Percentiles rank a stretch among this genome's conserved stretches.
phyloP scores from a whole-genome alignment of 1,140 invertebrate species.

The Mesaphorura yosii region DNA sequence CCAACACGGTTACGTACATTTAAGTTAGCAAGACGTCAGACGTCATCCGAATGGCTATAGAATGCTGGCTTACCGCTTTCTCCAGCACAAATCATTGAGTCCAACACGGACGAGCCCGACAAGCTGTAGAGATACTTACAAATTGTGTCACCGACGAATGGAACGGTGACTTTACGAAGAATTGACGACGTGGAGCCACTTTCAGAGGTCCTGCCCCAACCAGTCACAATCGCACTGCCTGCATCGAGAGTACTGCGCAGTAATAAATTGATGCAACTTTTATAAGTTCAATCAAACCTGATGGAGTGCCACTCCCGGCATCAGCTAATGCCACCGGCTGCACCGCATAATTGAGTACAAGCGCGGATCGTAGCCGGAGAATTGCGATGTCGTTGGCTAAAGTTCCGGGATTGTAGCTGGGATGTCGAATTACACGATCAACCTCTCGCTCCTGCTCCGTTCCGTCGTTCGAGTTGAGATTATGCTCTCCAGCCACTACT shows the following conservation, averaged over 20 bases:
- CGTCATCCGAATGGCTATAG: too few species aligned
- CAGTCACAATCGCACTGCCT: not conserved
- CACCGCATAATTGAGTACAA: not conserved
- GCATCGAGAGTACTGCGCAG: not conserved
- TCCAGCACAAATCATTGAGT: not conserved
- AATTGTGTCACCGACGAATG: not conserved
- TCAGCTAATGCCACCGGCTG: not conserved
- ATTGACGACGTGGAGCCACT: not conserved
- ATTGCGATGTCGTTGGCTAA: not conserved
- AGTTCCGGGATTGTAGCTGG: constrained; percentile 39
- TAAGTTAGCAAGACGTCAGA: too few species aligned
- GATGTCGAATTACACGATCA: constrained; percentile 38
- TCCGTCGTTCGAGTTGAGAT: constrained; percentile 33
- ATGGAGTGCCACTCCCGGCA: not conserved
- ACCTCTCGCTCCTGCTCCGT: constrained; percentile 40
- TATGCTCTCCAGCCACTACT: constrained; percentile 36
- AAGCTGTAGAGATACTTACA: not conserved
- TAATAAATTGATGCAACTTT: not conserved
- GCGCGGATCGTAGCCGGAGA: not conserved
- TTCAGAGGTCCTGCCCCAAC: not conserved
- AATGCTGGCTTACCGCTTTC: not conserved
- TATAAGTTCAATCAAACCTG: not conserved
- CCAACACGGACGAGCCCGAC: not conserved
- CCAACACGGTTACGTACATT: too few species aligned
- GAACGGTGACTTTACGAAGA: not conserved